Evolutionary conservation across 2,888 invertebrate genomes (phyloP).

Genomic region (Drosophila dives): DNA sequence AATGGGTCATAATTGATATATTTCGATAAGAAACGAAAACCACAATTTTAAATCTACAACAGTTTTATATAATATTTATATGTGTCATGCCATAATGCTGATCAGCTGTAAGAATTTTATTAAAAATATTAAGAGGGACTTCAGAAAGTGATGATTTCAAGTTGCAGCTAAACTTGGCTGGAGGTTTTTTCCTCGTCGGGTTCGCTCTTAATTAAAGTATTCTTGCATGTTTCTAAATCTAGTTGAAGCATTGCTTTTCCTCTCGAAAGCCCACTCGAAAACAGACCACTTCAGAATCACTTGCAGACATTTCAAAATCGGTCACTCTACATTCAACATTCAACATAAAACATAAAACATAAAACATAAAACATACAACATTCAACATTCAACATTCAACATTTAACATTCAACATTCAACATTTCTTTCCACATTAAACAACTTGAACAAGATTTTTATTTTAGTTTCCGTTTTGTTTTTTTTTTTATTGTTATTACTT

Average conservation of each 20-base stretch:
- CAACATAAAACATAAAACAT: no score
- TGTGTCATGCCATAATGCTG: neutral
- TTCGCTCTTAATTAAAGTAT: neutral
- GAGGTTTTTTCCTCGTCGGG: neutral
- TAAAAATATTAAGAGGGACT: neutral
- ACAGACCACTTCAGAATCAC: constrained; percentile 30
- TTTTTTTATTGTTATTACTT: constrained; percentile 53
- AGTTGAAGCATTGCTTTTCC: neutral
- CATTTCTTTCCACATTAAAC: constrained; percentile 24
- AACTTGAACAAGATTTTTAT: constrained; percentile 25
- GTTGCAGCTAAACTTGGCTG: neutral
- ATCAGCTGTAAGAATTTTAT: neutral
- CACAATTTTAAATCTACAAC: neutral
- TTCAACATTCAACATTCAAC: neutral
- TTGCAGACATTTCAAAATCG: constrained; percentile 14
- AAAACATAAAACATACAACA: no score
- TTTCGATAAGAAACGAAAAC: neutral
- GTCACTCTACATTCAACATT: neutral
- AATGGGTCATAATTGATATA: neutral
- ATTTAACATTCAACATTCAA: constrained; percentile 7
- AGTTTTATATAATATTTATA: neutral
- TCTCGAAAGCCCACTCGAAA: neutral
- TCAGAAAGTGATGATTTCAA: neutral
- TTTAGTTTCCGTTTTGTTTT: constrained; percentile 13
- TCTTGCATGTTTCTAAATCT: neutral